Base-by-base conservation (phyloP, 2,797 vertebrate species). In the Sebastes nivosus region DNA sequence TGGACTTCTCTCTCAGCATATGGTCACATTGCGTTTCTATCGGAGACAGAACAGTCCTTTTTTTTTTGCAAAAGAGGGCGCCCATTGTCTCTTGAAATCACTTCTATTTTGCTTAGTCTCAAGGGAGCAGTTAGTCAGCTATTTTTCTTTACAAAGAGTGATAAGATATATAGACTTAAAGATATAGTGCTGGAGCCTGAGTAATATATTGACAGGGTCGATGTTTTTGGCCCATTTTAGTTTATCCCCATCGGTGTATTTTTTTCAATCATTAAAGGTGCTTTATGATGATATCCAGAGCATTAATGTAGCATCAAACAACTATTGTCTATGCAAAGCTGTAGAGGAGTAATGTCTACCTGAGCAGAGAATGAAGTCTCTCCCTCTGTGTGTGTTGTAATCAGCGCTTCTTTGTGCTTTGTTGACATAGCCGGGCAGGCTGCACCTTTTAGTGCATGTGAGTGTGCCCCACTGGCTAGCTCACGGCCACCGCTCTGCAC, bases 91-190 rank as follows among this genome's bases (percentile, higher is more conserved):
- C 67, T 20, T 32, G 52, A 79, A 18, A 57, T 70, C 30, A 2
- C n/a, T 67, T 60, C 69, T 85, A 64, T 76, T 85, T 67, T 61
- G 34, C 63, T 64, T 10, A 16, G 63, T 78, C 81, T 78, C 42
- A 34, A 20, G 57, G 34, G 60, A 58, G 54, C 18, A 36, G 65
- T 74, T 59, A 5, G 59, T 73, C 55, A 42, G 70, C 11, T 34
- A 1, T 30, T 54, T 46, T 18, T 13, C 7, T 69, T 16, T 27
- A 6, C 8, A 63, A 54, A 34, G 8, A 5, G 16, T 24, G 10
- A 50, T 20, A 7, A 11, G 9, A 30, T 29, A n/a, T 73, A 42
- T 42, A 42, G 38, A 42, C 38, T 42, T 36, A 22, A 79, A 67
- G 46, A 55, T 61, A 22, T 10, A 24, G 30, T 54, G 65, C 7